phyloP scores from a whole-genome alignment of 2,888 invertebrate genomes.

The Scaptodrosophila latifasciaeformis region DNA sequence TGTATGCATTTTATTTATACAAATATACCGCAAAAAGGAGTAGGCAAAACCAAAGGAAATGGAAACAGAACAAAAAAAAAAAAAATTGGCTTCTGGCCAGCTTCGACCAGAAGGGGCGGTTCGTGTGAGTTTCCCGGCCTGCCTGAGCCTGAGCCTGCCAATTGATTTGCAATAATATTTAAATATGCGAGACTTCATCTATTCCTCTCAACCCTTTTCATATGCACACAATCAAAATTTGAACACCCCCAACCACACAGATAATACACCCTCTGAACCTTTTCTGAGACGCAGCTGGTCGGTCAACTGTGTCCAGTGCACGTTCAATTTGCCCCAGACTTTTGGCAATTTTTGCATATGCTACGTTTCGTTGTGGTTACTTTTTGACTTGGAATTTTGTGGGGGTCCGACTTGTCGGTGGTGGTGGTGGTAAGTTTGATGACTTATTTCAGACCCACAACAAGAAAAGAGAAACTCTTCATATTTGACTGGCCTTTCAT shows the following conservation, averaged over 20 bases:
- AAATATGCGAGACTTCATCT: constrained; percentile 38
- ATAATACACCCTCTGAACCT: constrained; percentile 7
- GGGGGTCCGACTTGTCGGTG: no score
- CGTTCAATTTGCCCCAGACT: constrained; percentile 8
- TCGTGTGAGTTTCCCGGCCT: neutral
- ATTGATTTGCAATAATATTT: constrained; percentile 72
- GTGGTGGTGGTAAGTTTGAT: constrained; percentile 58
- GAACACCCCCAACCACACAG: constrained; percentile 21
- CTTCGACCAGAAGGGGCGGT: neutral
- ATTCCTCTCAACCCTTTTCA: constrained; percentile 38
- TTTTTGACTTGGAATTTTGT: constrained; percentile 54
- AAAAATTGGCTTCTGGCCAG: neutral
- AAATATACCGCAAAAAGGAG: constrained; percentile 1
- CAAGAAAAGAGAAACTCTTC: no score
- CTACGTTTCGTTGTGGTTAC: constrained; percentile 42
- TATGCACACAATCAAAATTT: neutral
- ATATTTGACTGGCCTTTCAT: constrained; percentile 27
- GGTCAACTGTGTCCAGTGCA: constrained; percentile 46
- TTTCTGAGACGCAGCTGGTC: constrained; percentile 16
- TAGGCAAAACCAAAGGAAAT: neutral
- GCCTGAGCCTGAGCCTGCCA: constrained; percentile 29
- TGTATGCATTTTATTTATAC: constrained; percentile 66
- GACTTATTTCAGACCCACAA: constrained; percentile 61
- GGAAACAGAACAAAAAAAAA: no score
- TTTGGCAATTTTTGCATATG: constrained; percentile 67